phyloP scores from a whole-genome alignment of 1,140 invertebrate genomes.

The Sycobia sp. region DNA sequence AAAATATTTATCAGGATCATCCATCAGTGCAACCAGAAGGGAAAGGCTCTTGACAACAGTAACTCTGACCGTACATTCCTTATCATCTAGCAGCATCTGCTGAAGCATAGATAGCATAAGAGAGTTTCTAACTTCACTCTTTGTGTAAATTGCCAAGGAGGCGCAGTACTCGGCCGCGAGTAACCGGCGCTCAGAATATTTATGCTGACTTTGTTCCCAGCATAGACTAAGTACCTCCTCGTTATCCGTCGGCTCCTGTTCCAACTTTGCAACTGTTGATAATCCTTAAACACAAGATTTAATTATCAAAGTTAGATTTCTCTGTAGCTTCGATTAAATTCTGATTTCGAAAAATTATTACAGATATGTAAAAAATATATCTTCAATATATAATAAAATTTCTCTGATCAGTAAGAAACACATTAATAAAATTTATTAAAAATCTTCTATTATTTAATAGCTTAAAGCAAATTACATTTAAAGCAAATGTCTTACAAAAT shows the following conservation, averaged over 20 bases:
- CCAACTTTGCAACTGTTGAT: constrained; percentile 66
- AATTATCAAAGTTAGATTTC: too few relatives aligned
- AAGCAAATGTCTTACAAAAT: too few relatives aligned
- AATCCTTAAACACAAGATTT: too few relatives aligned
- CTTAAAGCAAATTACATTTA: too few relatives aligned
- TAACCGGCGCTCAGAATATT: constrained; percentile 72
- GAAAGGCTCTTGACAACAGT: constrained; percentile 70
- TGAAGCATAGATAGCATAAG: constrained; percentile 76
- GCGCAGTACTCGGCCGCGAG: constrained; percentile 77
- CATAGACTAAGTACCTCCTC: constrained; percentile 77
- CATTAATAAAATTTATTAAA: too few relatives aligned
- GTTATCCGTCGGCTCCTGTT: constrained; percentile 65
- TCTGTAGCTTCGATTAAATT: too few relatives aligned
- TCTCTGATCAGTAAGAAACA: too few relatives aligned
- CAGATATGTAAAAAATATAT: too few relatives aligned
- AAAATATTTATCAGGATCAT: constrained; percentile 73
- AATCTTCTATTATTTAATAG: too few relatives aligned
- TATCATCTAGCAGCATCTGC: constrained; percentile 76
- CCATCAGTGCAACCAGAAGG: constrained; percentile 68
- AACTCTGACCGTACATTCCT: constrained; percentile 69
- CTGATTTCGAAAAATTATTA: too few relatives aligned
- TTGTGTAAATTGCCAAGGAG: constrained; percentile 73
- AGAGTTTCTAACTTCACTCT: constrained; percentile 71
- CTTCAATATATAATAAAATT: too few relatives aligned
- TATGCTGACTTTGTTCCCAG: constrained; percentile 79